phyloP scores from a whole-genome alignment of 2,797 vertebrate genomes.

The Furcifer pardalis region DNA sequence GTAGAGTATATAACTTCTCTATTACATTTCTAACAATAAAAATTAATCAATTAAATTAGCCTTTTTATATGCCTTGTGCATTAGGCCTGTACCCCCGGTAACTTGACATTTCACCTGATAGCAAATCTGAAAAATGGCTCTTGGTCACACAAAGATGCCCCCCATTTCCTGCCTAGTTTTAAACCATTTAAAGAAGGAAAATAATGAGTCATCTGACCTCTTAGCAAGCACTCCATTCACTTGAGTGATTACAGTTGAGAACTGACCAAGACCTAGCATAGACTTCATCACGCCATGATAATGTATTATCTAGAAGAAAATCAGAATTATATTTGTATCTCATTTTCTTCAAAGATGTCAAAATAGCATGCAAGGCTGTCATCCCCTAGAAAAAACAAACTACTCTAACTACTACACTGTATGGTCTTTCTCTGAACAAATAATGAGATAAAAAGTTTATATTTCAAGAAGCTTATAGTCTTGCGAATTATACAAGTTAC shows the following conservation, averaged over 20 bases:
- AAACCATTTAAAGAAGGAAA: background rate
- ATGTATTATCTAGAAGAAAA: constrained; percentile 87
- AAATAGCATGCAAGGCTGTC: background rate
- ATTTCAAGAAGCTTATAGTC: no score
- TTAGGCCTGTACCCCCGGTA: no score
- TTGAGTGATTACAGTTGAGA: constrained; percentile 96
- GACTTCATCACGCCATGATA: constrained; percentile 97
- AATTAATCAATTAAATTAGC: no score
- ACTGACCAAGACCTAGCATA: constrained; percentile 95
- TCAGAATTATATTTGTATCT: background rate
- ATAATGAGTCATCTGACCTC: constrained; percentile 80
- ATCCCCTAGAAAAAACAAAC: background rate
- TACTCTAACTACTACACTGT: background rate
- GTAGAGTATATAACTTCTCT: no score
- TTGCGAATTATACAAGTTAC: no score
- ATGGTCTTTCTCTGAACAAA: no score
- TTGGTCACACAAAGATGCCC: background rate
- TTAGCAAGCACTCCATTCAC: constrained; percentile 95
- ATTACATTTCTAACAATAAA: no score
- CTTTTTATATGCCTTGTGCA: no score
- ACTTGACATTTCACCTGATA: no score
- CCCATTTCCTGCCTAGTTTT: background rate
- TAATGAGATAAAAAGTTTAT: no score
- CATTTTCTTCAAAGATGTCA: background rate
- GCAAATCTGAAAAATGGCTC: no score